Evolutionary conservation across 2,797 vertebrate genomes (phyloP).

Genomic region (Gymnoscopelus microlampas): DNA sequence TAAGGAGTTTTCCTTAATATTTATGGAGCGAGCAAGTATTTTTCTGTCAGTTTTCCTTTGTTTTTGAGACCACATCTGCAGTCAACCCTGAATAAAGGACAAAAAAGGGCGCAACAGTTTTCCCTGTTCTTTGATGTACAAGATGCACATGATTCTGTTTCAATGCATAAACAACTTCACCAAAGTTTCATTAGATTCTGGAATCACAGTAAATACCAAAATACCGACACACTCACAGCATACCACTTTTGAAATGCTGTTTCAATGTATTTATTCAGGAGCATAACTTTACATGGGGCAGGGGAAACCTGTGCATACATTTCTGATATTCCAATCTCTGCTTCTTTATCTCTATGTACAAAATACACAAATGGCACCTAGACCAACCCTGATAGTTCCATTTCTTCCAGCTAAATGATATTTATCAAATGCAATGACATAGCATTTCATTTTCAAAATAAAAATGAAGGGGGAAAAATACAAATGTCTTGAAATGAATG

Average conservation of each 20-base stretch:
- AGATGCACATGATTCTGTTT: too few relatives aligned
- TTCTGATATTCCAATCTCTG: slow-evolving; percentile 11
- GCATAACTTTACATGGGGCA: slow-evolving; percentile 47
- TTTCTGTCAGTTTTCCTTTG: too few relatives aligned
- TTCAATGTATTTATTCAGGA: slow-evolving; percentile 60
- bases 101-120: too few relatives aligned
- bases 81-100: too few relatives aligned
- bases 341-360: slow-evolving; percentile 65
- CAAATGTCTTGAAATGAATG: slow-evolving; percentile 29
- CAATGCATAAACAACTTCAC: too few relatives aligned
- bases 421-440: slow-evolving; percentile 29
- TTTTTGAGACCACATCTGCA: too few relatives aligned
- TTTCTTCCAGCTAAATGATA: slow-evolving; percentile 45
- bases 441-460: slow-evolving; percentile 14
- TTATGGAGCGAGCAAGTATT: too few relatives aligned
- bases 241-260: slow-evolving; percentile 13
- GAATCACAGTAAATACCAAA: background rate
- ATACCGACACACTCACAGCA: background rate
- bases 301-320: slow-evolving; percentile 39
- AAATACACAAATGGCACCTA: slow-evolving; percentile 65
- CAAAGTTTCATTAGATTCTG: too few relatives aligned
- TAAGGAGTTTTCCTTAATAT: too few relatives aligned
- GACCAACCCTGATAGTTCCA: slow-evolving; percentile 49
- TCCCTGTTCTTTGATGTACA: too few relatives aligned
- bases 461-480: slow-evolving; percentile 41